Evolutionary conservation across 1,140 invertebrate genomes (phyloP).

Genomic region (Bombus turneri): DNA sequence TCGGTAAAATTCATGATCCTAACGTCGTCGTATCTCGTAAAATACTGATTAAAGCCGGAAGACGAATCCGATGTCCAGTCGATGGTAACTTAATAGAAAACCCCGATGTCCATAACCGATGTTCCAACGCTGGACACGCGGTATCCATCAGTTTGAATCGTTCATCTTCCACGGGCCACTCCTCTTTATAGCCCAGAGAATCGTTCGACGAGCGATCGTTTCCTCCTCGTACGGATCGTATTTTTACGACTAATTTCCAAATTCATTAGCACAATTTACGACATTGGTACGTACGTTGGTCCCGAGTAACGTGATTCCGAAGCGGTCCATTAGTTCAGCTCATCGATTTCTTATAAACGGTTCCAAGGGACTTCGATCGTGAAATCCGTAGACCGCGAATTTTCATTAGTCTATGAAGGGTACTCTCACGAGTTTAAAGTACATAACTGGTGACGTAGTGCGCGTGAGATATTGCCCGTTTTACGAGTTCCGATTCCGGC

Average conservation of each 20-base stretch:
- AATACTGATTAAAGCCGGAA: not conserved
- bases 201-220: not conserved
- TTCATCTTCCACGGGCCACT: not conserved
- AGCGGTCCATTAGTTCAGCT: slow-evolving; percentile 8
- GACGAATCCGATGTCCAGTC: too few relatives aligned
- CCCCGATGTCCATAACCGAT: slow-evolving; percentile 50
- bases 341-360: slow-evolving; percentile 15
- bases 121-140: not conserved
- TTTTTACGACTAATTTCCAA: slow-evolving; percentile 33
- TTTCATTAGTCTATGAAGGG: not conserved
- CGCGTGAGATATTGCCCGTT: not conserved
- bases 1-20: not conserved
- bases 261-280: slow-evolving; percentile 38
- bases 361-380: not conserved
- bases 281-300: not conserved
- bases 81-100: slow-evolving; percentile 55
- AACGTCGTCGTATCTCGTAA: not conserved
- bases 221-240: not conserved
- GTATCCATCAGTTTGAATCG: slow-evolving; percentile 27
- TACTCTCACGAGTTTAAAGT: not conserved
- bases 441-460: not conserved
- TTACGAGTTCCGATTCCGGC: not conserved
- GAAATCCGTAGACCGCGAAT: not conserved
- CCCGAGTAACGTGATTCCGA: not conserved
- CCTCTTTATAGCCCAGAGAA: slow-evolving; percentile 13